A percentile compares a stretch with the other conserved stretches of the same genome.
These are phyloP conservation scores for Pogoniulus pusillus DNA, from an alignment of 2,797 vertebrate genomes.

Conservation along the genomic window DNA sequence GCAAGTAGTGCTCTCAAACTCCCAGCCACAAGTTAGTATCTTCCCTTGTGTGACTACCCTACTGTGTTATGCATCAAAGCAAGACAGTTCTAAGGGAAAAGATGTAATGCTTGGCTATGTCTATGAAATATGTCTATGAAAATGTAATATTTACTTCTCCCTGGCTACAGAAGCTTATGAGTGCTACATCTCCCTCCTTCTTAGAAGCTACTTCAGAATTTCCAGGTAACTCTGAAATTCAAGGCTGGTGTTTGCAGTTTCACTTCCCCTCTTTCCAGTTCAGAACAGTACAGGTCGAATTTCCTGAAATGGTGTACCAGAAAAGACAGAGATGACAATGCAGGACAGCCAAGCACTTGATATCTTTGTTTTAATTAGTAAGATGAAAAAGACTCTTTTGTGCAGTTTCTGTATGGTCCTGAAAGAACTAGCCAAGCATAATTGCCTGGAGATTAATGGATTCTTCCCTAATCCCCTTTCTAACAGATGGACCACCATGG, in stretches of 20 bases:
- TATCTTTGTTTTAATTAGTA: neutral
- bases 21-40: neutral
- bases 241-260: neutral
- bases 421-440: neutral
- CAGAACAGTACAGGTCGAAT: neutral
- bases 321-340: neutral
- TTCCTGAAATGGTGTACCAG: neutral
- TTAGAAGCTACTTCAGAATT: neutral
- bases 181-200: neutral
- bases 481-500: neutral
- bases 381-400: neutral
- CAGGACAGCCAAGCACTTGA: neutral
- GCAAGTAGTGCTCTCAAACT: neutral
- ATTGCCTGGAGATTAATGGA: neutral
- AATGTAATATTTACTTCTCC: constrained; percentile 18
- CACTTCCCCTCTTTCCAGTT: neutral
- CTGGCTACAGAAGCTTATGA: neutral
- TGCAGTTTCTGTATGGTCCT: neutral
- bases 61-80: neutral
- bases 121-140: neutral
- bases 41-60: neutral
- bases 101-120: neutral
- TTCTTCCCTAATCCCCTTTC: neutral
- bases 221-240: neutral
- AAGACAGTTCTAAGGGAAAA: neutral